Percentiles rank a stretch among this genome's conserved stretches.
phyloP scores from a whole-genome alignment of 2,797 vertebrate genomes.

The Pogonophryne albipinna region DNA sequence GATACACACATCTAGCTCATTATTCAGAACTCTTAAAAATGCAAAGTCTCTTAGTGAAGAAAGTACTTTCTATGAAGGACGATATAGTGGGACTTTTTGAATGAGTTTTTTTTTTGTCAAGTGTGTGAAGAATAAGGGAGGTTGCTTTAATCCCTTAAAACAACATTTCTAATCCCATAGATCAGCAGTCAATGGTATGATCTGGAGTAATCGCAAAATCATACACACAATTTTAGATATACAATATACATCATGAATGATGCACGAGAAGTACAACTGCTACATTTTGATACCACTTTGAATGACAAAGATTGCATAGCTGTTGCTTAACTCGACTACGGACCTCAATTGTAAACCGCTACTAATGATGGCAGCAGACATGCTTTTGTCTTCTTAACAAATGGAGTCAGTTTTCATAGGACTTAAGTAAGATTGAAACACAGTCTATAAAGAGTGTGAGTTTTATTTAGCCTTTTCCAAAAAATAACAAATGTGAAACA shows the following conservation, averaged over 20 bases:
- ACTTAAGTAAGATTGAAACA: background rate
- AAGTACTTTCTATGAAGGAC: constrained; percentile 5
- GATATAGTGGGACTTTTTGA: constrained; percentile 40
- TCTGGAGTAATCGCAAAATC: too few species aligned
- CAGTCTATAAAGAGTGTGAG: background rate
- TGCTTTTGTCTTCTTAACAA: background rate
- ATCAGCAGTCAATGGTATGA: background rate
- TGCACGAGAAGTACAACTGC: background rate
- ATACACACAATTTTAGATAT: too few species aligned
- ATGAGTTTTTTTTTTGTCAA: constrained; percentile 36
- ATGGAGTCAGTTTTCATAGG: background rate
- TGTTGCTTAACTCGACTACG: background rate
- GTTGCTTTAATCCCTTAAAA: constrained; percentile 42
- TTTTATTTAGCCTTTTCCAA: too few species aligned
- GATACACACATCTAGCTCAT: constrained; percentile 49
- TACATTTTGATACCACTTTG: background rate
- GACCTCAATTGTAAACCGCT: background rate
- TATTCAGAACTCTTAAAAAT: constrained; percentile 47
- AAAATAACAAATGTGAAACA: background rate
- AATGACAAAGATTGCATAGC: background rate
- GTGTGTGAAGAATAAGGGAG: constrained; percentile 23
- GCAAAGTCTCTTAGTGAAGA: constrained; percentile 19
- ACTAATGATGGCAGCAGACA: background rate
- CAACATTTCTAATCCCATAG: constrained; percentile 29
- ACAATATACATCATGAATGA: background rate